These are phyloP conservation scores for Microcebus griseorufus DNA, from an alignment of 2,113 vertebrate species.

Conservation along the genomic window DNA sequence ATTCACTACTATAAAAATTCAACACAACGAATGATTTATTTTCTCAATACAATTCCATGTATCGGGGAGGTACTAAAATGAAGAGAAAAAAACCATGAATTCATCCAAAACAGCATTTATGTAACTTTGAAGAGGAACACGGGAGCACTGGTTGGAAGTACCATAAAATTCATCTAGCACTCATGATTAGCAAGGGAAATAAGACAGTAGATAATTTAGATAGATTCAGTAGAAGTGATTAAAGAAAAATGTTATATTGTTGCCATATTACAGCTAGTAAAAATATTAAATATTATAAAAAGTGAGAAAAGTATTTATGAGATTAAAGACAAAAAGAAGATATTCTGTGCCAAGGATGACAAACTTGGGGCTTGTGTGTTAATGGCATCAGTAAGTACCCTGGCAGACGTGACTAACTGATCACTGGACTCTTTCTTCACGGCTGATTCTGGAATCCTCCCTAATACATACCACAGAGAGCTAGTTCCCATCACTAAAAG, in stretches of 20 bases:
- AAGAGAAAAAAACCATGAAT: not conserved
- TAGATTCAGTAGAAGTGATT: not conserved
- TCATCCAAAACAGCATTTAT: not conserved
- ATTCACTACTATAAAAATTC: not conserved
- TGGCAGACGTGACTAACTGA: not conserved
- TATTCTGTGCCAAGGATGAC: not conserved
- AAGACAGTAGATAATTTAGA: not conserved
- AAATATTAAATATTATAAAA: not conserved
- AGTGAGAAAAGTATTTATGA: not conserved
- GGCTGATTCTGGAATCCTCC: not conserved
- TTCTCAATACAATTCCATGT: not conserved
- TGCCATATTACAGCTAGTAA: not conserved
- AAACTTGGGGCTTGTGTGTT: not conserved
- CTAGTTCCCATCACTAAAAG: not conserved
- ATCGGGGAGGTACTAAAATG: not conserved
- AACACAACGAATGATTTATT: slow-evolving; percentile 12
- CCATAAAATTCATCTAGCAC: not conserved
- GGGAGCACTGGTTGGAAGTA: not conserved
- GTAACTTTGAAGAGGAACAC: not conserved
- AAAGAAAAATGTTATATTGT: not conserved
- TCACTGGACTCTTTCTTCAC: not conserved
- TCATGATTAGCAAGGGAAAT: not conserved
- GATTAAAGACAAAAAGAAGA: slow-evolving; percentile 24
- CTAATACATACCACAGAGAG: not conserved
- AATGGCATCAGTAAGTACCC: not conserved